Conservation (phyloP, 1,140 invertebrate genomes). For the Dendroctonus ponderosae region DNA sequence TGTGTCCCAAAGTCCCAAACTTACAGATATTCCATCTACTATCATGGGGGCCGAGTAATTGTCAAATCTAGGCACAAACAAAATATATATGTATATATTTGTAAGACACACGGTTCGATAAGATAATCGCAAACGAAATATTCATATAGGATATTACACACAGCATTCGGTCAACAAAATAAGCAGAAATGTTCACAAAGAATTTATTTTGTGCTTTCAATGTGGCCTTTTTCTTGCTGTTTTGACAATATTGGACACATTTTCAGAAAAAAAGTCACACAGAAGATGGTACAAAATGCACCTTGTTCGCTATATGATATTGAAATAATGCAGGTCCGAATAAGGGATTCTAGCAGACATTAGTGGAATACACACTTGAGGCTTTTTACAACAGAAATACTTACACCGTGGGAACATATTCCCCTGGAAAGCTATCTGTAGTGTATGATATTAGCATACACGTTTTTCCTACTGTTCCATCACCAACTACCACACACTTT, state of each 20-base stretch:
- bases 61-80: conserved; percentile 74
- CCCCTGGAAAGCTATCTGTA: conserved; percentile 97
- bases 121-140: background rate
- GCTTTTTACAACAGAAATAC: conserved; percentile 47
- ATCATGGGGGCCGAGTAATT: conserved; percentile 98
- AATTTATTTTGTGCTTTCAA: too few relatives aligned
- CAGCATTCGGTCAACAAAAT: background rate
- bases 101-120: background rate
- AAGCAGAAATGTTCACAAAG: background rate
- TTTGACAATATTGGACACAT: too few relatives aligned
- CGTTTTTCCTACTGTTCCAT: conserved; percentile 95
- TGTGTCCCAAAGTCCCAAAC: conserved; percentile 92
- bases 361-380: too few relatives aligned
- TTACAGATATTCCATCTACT: conserved; percentile 95
- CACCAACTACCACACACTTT: conserved; percentile 94
- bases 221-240: too few relatives aligned
- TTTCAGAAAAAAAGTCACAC: too few relatives aligned
- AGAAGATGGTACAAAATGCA: too few relatives aligned
- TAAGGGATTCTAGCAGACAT: too few relatives aligned
- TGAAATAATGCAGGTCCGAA: too few relatives aligned
- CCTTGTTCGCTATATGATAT: too few relatives aligned
- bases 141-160: background rate
- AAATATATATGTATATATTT: too few relatives aligned
- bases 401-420: conserved; percentile 96
- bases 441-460: conserved; percentile 99